Base-by-base conservation (phyloP, 2,797 vertebrate genomes). In the Melanotaenia maccullochi region DNA sequence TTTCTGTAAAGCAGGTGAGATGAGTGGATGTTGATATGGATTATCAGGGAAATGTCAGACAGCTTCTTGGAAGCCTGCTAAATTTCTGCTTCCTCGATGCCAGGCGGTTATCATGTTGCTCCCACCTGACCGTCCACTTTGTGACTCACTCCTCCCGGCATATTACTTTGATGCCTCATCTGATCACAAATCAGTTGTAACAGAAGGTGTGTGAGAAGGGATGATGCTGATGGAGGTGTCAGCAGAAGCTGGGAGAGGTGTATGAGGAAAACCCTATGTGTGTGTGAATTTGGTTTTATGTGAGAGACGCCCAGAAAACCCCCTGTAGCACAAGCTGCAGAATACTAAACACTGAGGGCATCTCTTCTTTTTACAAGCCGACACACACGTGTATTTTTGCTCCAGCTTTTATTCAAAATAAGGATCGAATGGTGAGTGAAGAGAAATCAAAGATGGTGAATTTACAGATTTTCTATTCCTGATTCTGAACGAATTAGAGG, bases 141-240 rank as follows among this genome's bases (percentile, higher is more conserved):
- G 58, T 91, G 90, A 91, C 81, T 91, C 90, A 89, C 76, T 85
- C 61, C 68, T 89, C 86, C 85, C 78, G 51, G 79, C 75, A 60
- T 51, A 28, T 5, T 42, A 63, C 60, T 65, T 72, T 68, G 5
- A 30, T 68, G 57, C 42, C 57, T 77, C 25, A 6, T 58, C 67
- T 66, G 60, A 52, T 82, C 35, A 13, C 73, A 74, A 65, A 77
- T 80, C 75, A 66, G 78, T 66, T 60, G 71, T 64, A 68, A 73
- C 14, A 38, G 80, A 35, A 83, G 67, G 69, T 33, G n/a, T 52
- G 40, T 67, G 74, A 72, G 38, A 55, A 60, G 57, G 42, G 66
- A 28, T 60, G 81, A 76, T 78, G 80, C 76, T 66, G 81, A 69
- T 78, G 73, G 64, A 75, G 64, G 73, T 70, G 65, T 20, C 30